Evolutionary conservation across 1,140 invertebrate species (phyloP), one percentile per base, ranked within the genome.

Genomic region (Eumeta japonica): DNA sequence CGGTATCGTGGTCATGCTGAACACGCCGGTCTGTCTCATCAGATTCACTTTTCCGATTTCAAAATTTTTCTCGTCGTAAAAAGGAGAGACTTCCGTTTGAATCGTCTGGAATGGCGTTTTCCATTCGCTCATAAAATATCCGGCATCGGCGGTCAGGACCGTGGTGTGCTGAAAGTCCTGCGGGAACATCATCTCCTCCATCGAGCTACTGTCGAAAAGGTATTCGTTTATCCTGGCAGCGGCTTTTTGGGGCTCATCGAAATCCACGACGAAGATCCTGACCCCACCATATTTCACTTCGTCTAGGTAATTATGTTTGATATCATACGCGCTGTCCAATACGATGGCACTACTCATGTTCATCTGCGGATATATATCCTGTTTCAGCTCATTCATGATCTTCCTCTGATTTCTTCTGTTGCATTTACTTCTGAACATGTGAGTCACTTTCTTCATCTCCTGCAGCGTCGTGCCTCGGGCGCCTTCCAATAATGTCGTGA

Each of bases 121-220:
- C 88, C 88, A 91, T 1, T 52, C 45, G n/a, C 85, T 87, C 68
- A 86, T 89, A 65, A 90, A 90, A 51, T 85, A 88, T 28, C 89
- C 58, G 0, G 82, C 82, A 44, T 87, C 89, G 1, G 83, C 80
- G 9, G 89, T 58, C 1, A 90, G 51, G 5, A 88, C 38, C 50
- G 0, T 82, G 82, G 14, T 78, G 56, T 4, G 53, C 45, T n/a
- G 79, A 34, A 43, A 79, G 77, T 39, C 37, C 59, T 39, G 59
- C 41, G 0, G 40, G 37, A 0, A 70, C 52, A 0, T 68, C 46
- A 4, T 70, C 58, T 61, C 2, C 45, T 46, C 10, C 56, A 52
- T 13, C 62, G 54, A 0, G 67, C 70, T 1, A 49, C 52, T n/a
- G 4, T 30, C 19, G 3, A 36, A 52, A 0, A 66, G 58, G 20